phyloP scores from a whole-genome alignment of 2,888 invertebrate genomes.

The Miltochrista miniata region DNA sequence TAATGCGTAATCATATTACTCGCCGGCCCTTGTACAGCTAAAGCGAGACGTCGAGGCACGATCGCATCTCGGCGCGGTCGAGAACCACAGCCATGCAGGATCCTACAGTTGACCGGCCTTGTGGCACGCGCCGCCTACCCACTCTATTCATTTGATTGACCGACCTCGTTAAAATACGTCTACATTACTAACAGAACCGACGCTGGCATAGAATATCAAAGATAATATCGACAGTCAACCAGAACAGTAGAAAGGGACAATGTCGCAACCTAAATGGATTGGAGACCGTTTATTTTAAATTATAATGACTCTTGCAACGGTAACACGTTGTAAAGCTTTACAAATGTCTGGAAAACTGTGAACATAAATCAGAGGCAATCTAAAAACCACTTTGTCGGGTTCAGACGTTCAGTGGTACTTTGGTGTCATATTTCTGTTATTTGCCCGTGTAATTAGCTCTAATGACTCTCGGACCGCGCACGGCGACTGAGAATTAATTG shows the following conservation, averaged over 20 bases:
- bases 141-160: slow-evolving; percentile 68
- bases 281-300: slow-evolving; percentile 42
- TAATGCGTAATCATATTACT: slow-evolving; percentile 60
- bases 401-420: slow-evolving; percentile 28
- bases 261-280: slow-evolving; percentile 45
- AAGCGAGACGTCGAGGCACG: slow-evolving; percentile 24
- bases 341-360: slow-evolving; percentile 27
- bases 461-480: slow-evolving; percentile 29
- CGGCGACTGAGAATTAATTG: slow-evolving; percentile 44
- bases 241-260: slow-evolving; percentile 45
- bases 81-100: slow-evolving; percentile 54
- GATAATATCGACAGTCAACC: slow-evolving; percentile 26
- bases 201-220: slow-evolving; percentile 9
- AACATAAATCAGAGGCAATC: slow-evolving; percentile 31
- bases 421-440: slow-evolving; percentile 42
- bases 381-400: slow-evolving; percentile 32
- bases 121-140: slow-evolving; percentile 74
- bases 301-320: slow-evolving; percentile 35
- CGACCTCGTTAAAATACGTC: slow-evolving; percentile 60
- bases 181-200: slow-evolving; percentile 45
- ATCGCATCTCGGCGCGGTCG: slow-evolving; percentile 49
- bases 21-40: slow-evolving; percentile 56
- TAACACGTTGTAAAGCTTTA: slow-evolving; percentile 35
- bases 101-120: slow-evolving; percentile 73
- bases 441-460: slow-evolving; percentile 37